Base-by-base conservation (phyloP, 2,797 vertebrate species). In the Lacerta bilineata region DNA sequence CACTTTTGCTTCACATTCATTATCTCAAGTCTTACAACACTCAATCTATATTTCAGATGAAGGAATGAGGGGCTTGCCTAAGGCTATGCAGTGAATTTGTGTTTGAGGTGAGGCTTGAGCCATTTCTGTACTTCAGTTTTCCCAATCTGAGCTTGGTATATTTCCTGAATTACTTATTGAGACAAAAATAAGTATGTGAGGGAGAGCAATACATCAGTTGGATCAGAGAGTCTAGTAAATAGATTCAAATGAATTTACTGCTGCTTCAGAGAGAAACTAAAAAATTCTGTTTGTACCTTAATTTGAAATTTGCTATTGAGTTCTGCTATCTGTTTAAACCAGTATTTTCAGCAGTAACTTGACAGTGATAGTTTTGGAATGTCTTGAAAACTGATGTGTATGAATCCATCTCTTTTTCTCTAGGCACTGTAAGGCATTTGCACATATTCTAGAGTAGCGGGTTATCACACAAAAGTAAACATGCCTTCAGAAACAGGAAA, bases 401-500 rank as follows among this genome's bases (percentile, higher is more conserved):
- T 82, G 29, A 50, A 71, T 80, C 15, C 36, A 33, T 18, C 5
- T 20, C 7, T n/a, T 29, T 82, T 61, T 80, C 80, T 85, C n/a
- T 66, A 86, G 79, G 27, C 78, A 39, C 10, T 5, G 7, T 81
- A 76, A 90, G 74, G 55, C 83, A 46, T 0, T 64, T 85, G 29
- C 64, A 46, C 61, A 61, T 80, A 88, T 74, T 77, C 17, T 27
- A 9, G 29, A 17, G 5, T 39, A 87, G 87, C 59, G 29, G 7
- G 1, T 69, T 17, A 46, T 72, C 33, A 27, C 10, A 66, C 66
- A 68, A 89, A 88, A 87, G 50, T 89, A 93, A 80, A 80, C 87
- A 98, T 98, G 98, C 96, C 97, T 87, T 33, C 0, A 0, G 97
- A 97, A 68, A 82, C 55, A 64, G 96, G 95, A 68, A 99, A 98